Evolutionary conservation across 1,140 invertebrate genomes (phyloP).

Genomic region (Drosophila dunni): DNA sequence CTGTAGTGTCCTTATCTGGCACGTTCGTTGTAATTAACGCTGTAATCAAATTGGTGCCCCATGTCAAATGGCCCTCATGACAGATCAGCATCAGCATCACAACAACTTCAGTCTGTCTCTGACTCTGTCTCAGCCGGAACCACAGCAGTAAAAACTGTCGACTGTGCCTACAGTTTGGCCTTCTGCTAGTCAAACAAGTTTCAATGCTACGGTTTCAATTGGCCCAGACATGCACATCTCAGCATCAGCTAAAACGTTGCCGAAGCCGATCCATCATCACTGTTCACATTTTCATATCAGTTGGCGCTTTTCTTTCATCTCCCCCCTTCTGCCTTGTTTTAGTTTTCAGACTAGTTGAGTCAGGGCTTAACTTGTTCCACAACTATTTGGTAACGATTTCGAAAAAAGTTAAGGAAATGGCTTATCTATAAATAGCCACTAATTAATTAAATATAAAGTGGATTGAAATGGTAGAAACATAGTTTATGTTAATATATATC

Average conservation of each 20-base stretch:
- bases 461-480: no score
- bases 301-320: slow-evolving; percentile 25
- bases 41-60: slow-evolving; percentile 70
- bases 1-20: slow-evolving; percentile 6
- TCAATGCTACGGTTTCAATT: slow-evolving; percentile 40
- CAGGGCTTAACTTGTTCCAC: slow-evolving; percentile 32
- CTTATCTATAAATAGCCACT: slow-evolving; percentile 13
- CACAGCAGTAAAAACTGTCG: slow-evolving; percentile 3
- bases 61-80: slow-evolving; percentile 57
- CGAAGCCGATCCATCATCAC: slow-evolving; percentile 55
- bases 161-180: slow-evolving; percentile 61
- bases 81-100: slow-evolving; percentile 47
- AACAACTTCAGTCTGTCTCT: slow-evolving; percentile 8
- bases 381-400: neutral
- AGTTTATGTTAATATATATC: no score
- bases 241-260: slow-evolving; percentile 26
- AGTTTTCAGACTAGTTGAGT: neutral
- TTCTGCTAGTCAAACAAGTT: slow-evolving; percentile 50
- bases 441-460: no score
- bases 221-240: slow-evolving; percentile 44
- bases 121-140: neutral
- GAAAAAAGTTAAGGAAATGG: no score
- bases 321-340: no score
- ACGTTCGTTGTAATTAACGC: slow-evolving; percentile 72
- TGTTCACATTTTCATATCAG: slow-evolving; percentile 36